These are phyloP conservation scores for Hydrozoanthus tunicans DNA, from an alignment of 64 coral and sea anemone genomes.

Conservation along the genomic window DNA sequence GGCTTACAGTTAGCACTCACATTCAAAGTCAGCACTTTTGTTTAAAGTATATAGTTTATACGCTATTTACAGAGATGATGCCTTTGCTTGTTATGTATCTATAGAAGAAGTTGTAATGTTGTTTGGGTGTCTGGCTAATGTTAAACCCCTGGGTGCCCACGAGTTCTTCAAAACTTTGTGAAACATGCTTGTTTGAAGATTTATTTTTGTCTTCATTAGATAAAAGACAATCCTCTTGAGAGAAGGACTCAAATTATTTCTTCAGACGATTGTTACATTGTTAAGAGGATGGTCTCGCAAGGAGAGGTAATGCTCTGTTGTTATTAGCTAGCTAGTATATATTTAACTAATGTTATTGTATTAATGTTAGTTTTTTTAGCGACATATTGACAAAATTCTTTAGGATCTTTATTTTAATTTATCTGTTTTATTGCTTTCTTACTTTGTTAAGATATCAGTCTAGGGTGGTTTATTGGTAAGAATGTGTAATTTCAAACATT, in stretches of 20 bases:
- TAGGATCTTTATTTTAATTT: too few species aligned
- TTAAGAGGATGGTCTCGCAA: constrained; percentile 72
- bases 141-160: too few species aligned
- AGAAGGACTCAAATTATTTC: constrained; percentile 70
- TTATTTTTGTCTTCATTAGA: constrained; percentile 25
- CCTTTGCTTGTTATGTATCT: too few species aligned
- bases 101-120: too few species aligned
- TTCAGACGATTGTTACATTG: constrained; percentile 64
- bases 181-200: too few species aligned
- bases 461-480: not conserved
- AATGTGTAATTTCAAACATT: not conserved
- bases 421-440: not conserved
- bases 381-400: not conserved
- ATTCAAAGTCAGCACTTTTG: too few species aligned
- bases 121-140: too few species aligned
- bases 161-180: too few species aligned
- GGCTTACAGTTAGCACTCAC: too few species aligned
- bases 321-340: not conserved
- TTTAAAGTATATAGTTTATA: too few species aligned
- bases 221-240: constrained; percentile 83
- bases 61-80: too few species aligned
- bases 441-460: not conserved
- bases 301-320: constrained; percentile 61
- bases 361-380: not conserved
- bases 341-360: not conserved